Evolutionary conservation across 2,113 vertebrate species (phyloP).

Genomic region (Pterocles orientalis): DNA sequence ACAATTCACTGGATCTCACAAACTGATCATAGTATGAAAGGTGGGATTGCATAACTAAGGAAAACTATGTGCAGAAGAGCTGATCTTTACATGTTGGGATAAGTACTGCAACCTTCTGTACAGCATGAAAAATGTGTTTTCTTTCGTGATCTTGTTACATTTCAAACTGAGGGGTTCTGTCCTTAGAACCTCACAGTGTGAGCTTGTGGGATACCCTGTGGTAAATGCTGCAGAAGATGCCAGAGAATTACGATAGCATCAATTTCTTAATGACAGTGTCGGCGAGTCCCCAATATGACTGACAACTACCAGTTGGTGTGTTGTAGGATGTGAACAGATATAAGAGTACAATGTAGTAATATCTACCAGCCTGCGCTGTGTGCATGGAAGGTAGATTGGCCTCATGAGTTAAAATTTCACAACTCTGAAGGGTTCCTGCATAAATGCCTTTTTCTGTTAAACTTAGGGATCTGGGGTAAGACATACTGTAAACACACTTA

Average conservation of each 20-base stretch:
- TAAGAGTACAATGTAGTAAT: not conserved
- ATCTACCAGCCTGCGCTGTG: not conserved
- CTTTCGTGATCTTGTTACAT: fast-evolving
- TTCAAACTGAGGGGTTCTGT: not conserved
- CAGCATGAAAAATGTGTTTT: not conserved
- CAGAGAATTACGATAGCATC: not conserved
- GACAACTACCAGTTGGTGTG: not conserved
- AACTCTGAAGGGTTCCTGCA: not conserved
- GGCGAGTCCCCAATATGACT: not conserved
- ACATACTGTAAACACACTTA: not conserved
- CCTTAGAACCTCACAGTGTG: not conserved
- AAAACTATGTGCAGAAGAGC: not conserved
- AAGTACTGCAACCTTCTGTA: not conserved
- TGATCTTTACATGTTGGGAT: not conserved
- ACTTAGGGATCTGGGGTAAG: not conserved
- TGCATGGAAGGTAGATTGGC: not conserved
- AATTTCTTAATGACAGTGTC: not conserved
- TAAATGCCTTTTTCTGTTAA: not conserved
- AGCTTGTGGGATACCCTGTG: not conserved
- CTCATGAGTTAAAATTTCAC: not conserved
- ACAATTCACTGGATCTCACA: not conserved
- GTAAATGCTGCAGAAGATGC: not conserved
- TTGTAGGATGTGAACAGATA: not conserved
- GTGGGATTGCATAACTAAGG: not conserved
- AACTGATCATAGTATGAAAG: not conserved